A percentile compares a stretch with the other conserved stretches of the same genome.
Evolutionary conservation across 2,888 invertebrate species (phyloP).

Genomic region (Idaea straminata): DNA sequence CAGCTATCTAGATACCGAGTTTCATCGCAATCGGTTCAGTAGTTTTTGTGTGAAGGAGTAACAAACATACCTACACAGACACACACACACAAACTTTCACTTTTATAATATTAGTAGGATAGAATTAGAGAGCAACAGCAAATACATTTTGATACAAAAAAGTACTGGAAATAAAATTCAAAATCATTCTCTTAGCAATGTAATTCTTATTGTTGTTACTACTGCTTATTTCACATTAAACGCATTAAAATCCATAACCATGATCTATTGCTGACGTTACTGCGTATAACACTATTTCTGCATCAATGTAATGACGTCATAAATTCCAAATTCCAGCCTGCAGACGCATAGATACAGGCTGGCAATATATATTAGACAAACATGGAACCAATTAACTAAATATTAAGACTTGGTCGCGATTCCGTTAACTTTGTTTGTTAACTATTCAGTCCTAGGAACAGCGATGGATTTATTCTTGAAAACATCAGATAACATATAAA

Average conservation of each 20-base stretch:
- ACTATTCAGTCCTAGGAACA: neutral
- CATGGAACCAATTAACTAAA: conserved; percentile 37
- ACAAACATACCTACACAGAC: too few relatives aligned
- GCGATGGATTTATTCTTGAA: neutral
- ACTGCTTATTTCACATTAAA: neutral
- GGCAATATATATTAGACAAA: conserved; percentile 28
- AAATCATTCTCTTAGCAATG: too few relatives aligned
- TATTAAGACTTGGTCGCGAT: neutral
- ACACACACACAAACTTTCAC: too few relatives aligned
- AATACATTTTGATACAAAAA: too few relatives aligned
- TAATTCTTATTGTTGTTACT: too few relatives aligned
- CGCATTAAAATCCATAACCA: neutral
- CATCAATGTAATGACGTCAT: conserved; percentile 74
- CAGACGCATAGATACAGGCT: conserved; percentile 36
- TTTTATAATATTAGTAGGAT: too few relatives aligned
- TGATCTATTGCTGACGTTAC: conserved; percentile 39
- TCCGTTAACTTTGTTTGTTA: neutral
- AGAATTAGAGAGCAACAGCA: too few relatives aligned
- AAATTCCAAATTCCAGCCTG: conserved; percentile 65
- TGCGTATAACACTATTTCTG: conserved; percentile 64
- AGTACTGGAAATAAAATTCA: too few relatives aligned
- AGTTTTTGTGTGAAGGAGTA: too few relatives aligned
- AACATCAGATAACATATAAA: too few relatives aligned
- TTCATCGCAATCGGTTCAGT: too few relatives aligned
- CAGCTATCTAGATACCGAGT: too few relatives aligned